These are phyloP conservation scores for Chirona hameri DNA, from an alignment of 2,888 invertebrate genomes.

Conservation along the genomic window DNA sequence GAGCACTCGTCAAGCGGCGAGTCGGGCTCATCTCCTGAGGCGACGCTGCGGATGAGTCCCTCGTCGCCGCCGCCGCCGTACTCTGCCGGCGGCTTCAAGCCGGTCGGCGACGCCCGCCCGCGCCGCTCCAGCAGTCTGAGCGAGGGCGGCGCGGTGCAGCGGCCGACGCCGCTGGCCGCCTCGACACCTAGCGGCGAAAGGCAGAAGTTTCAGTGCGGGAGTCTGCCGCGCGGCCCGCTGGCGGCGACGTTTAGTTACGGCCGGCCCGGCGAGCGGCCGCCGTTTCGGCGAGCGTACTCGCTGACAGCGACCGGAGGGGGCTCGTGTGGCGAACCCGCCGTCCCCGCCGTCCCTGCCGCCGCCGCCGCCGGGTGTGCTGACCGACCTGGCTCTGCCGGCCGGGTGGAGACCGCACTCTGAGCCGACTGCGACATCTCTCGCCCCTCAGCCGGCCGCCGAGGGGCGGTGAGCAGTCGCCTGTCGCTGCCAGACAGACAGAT, in stretches of 20 bases:
- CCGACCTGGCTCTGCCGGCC: not conserved
- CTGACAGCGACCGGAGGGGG: not conserved
- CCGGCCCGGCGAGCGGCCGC: not conserved
- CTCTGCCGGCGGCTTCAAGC: not conserved
- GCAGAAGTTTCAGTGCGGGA: not conserved
- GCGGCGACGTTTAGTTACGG: not conserved
- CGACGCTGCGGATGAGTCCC: slow-evolving; percentile 8
- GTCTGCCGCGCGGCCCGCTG: slow-evolving; percentile 25
- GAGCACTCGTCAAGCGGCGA: not conserved
- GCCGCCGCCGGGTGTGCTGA: not conserved
- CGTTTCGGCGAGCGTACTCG: not conserved
- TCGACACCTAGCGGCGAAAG: not conserved
- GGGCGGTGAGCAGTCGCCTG: not conserved
- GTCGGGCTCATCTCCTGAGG: not conserved
- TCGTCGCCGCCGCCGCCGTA: slow-evolving; percentile 9
- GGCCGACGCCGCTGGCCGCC: not conserved
- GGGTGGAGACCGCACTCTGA: not conserved
- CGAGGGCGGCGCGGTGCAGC: not conserved
- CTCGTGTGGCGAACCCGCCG: not conserved
- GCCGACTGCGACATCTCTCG: not conserved
- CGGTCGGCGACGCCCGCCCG: not conserved
- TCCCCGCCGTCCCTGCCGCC: not conserved
- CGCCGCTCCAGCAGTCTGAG: not conserved
- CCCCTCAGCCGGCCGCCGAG: not conserved
- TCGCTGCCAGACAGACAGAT: not conserved